Base-by-base conservation (phyloP, 2,888 invertebrate genomes). In the Tenthredo notha region DNA sequence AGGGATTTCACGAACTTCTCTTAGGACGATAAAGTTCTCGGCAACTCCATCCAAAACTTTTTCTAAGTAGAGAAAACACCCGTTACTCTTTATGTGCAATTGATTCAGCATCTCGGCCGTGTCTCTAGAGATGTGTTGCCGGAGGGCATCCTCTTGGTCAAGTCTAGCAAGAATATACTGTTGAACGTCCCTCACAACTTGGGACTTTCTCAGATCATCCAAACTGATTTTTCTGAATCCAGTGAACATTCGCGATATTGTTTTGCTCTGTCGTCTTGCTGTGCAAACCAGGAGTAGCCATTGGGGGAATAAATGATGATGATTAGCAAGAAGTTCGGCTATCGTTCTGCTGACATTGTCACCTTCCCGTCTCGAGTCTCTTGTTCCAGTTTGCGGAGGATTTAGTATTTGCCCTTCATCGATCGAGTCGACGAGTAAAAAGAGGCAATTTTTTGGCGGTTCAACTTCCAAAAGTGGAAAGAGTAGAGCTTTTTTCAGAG, bases 71-170 rank as follows among this genome's bases (percentile, higher is more conserved):
- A 98, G 94, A 87, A 98, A 96, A 89, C 98, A 98, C 0, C 98
- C 99, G 91, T 99, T 98, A 91, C 98, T 98, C 94, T 99, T 99
- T 89, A 99, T 99, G 91, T 99, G 97, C 65, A 99, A 94, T 91
- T 98, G 98, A 93, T 99, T 99, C 3, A 99, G 94, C 93, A 98
- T 98, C 88, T 99, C 98, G 0, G 99, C 99, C 0, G 98, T 98
- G 91, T 98, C 98, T 85, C 97, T 95, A 67, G 98, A 98, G 86
- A 99, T 96, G 90, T 98, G 98, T 86, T 98, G 98, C 58, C 98
- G 95, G 10, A 99, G 95, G 43, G 97, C 96, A 29, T 98, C 98
- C 91, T 99, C 98, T 12, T 97, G 96, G 92, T 99, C 98, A 58
- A 99, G 94, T 0, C 99, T 94, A 2, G 97, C 97, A 15, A 99